Percentiles rank a stretch among this genome's conserved stretches.
Conservation (phyloP, 1,140 invertebrate genomes). For the Gonatopus flavifemur region DNA sequence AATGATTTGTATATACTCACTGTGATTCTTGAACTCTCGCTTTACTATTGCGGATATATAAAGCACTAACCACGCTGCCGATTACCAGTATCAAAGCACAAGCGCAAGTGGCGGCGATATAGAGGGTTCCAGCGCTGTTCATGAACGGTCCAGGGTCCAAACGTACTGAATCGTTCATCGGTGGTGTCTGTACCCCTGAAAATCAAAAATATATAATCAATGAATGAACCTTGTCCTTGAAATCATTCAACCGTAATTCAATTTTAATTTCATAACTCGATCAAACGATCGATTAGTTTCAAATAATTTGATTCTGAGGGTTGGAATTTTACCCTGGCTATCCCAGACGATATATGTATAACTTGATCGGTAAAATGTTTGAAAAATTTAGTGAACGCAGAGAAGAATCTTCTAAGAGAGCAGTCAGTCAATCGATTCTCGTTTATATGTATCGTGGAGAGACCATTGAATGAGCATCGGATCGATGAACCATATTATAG, state of each 20-base stretch:
- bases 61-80: slow-evolving; percentile 69
- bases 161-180: slow-evolving; percentile 65
- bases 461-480: slow-evolving; percentile 5
- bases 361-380: too few species aligned
- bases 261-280: too few species aligned
- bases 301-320: too few species aligned
- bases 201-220: slow-evolving; percentile 21
- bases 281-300: too few species aligned
- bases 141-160: slow-evolving; percentile 65
- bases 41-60: slow-evolving; percentile 80
- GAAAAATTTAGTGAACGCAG: too few species aligned
- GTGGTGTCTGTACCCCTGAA: slow-evolving; percentile 60
- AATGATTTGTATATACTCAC: slow-evolving; percentile 61
- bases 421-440: slow-evolving; percentile 11
- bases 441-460: slow-evolving; percentile 9
- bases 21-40: slow-evolving; percentile 73
- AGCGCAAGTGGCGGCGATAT: slow-evolving; percentile 79
- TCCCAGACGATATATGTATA: too few species aligned
- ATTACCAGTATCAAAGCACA: slow-evolving; percentile 75
- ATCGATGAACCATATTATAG: slow-evolving; percentile 14
- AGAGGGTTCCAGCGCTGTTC: slow-evolving; percentile 70
- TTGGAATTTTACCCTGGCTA: too few species aligned
- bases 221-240: too few species aligned
- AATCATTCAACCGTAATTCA: too few species aligned
- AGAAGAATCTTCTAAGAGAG: too few species aligned